phyloP scores from a whole-genome alignment of 2,888 invertebrate species.

The Suillia variegata region DNA sequence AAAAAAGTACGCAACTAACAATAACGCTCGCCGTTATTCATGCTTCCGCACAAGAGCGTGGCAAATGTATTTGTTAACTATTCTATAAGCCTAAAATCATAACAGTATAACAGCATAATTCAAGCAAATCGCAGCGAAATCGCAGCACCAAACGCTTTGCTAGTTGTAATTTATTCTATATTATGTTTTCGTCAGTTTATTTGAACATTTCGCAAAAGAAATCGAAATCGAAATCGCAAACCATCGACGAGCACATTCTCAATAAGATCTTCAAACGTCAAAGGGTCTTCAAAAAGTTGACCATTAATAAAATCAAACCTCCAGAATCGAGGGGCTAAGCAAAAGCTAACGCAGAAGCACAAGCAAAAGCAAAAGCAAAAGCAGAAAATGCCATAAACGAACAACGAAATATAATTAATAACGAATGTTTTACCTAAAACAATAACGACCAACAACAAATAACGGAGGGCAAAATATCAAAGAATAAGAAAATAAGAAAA shows the following conservation, averaged over 20 bases:
- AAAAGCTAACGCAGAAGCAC: conserved; percentile 26
- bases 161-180: background rate
- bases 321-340: conserved; percentile 14
- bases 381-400: background rate
- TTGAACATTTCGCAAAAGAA: background rate
- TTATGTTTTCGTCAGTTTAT: conserved; percentile 7
- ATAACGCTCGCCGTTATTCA: too few species aligned
- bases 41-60: too few species aligned
- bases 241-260: conserved; percentile 20
- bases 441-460: conserved; percentile 20
- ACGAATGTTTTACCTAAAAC: conserved; percentile 4
- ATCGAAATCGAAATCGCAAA: conserved; percentile 20
- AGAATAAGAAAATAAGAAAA: conserved; percentile 1
- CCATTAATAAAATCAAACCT: conserved; percentile 18
- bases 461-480: background rate
- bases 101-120: too few species aligned
- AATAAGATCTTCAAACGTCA: background rate
- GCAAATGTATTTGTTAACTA: too few species aligned
- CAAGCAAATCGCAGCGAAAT: too few species aligned
- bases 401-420: conserved; percentile 8
- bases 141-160: too few species aligned
- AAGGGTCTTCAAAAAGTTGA: background rate
- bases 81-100: too few species aligned
- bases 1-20: too few species aligned
- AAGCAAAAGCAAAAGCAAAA: conserved; percentile 12